Conservation (phyloP, 2,797 vertebrate genomes). For the Acanthis flammea region DNA sequence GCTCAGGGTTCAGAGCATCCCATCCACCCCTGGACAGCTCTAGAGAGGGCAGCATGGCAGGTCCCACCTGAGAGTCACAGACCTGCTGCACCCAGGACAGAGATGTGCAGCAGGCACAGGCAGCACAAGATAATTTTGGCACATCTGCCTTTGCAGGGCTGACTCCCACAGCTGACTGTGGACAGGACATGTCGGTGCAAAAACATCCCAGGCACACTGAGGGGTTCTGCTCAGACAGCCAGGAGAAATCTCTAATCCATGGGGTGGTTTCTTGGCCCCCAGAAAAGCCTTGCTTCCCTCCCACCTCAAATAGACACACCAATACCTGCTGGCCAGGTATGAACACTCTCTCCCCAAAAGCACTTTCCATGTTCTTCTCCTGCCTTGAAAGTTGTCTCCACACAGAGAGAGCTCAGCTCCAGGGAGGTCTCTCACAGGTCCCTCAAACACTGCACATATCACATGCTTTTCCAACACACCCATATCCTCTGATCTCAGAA, state of each 20-base stretch:
- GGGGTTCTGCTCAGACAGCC: background rate
- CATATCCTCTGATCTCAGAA: background rate
- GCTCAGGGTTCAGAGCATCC: background rate
- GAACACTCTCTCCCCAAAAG: background rate
- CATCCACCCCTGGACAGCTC: background rate
- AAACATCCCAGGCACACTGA: background rate
- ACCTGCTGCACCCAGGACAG: background rate
- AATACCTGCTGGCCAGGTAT: background rate
- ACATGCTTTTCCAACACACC: background rate
- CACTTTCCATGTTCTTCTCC: background rate
- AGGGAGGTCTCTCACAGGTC: background rate
- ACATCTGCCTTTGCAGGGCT: background rate
- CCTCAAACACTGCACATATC: background rate
- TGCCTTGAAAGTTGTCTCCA: background rate
- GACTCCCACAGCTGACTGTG: background rate
- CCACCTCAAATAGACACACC: background rate
- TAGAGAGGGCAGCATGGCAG: background rate
- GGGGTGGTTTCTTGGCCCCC: background rate
- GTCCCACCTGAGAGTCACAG: accelerated
- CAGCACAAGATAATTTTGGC: background rate
- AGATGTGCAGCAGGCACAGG: background rate
- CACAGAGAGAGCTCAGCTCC: background rate
- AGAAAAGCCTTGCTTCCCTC: background rate
- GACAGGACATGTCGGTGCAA: background rate
- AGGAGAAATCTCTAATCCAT: background rate